Base-by-base conservation (phyloP, 2,797 vertebrate species). In the Diplodus sargus region DNA sequence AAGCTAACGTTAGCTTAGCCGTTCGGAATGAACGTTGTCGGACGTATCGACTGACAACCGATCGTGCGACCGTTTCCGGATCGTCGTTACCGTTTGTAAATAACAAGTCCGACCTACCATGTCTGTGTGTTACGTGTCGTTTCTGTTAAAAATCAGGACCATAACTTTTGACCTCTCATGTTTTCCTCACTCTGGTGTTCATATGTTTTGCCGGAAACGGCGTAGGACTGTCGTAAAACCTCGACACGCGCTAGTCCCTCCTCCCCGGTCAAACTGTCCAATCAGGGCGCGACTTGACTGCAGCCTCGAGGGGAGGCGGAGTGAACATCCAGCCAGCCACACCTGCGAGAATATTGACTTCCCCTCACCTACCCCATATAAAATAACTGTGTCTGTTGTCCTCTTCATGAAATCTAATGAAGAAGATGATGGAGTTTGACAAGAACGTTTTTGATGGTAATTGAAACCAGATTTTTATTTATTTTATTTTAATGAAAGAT, bases 81-180 rank as follows among this genome's bases (percentile, higher is more conserved):
- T 0, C 0, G 3, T 14, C 4, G 3, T 45, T 13, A 0, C 2
- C 2, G 18, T 1, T 13, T 3, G 3, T 20, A 7, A 16, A 28
- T 17, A 14, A 1, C 6, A n/a, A 11, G 2, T 9, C 9, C 0
- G n/a, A 89, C 88, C 48, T 82, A 94, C 95, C 95, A 95, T 95
- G 63, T 82, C 68, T 84, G 1, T 20, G 69, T 72, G 79, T 84
- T 86, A 85, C 49, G 85, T 77, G 74, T 74, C 69, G 85, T 76
- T 60, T 64, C 43, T 76, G 52, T 9, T 63, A 22, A 22, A 86
- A 51, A 47, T 62, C 30, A 60, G 22, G 70, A 84, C 53, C 90
- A 89, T 90, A 90, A 87, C 90, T 90, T 90, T 82, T 93, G 89
- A 94, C 93, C 91, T 91, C 80, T 79, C 81, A 83, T 90, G 87